A percentile compares a stretch with the other conserved stretches of the same genome.
phyloP scores from a whole-genome alignment of 2,113 vertebrate genomes.

The Ameiurus melas region DNA sequence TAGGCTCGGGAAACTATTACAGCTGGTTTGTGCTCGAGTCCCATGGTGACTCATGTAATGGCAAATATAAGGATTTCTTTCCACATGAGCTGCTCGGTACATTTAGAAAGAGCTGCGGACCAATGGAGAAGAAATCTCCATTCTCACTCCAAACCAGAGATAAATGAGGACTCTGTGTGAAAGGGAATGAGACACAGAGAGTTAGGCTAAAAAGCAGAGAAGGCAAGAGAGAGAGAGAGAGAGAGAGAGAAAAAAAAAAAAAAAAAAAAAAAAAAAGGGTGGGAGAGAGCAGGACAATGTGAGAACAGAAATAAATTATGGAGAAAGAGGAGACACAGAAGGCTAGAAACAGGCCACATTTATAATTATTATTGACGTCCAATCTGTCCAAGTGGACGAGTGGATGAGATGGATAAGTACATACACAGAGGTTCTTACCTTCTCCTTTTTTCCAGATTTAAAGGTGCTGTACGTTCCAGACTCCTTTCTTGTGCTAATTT shows the following conservation, averaged over 20 bases:
- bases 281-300: background rate
- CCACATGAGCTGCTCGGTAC: slow-evolving; percentile 11
- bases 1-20: slow-evolving; percentile 12
- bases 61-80: background rate
- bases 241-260: no score
- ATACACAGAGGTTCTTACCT: background rate
- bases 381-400: background rate
- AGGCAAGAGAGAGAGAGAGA: slow-evolving; percentile 18
- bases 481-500: background rate
- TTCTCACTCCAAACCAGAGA: slow-evolving; percentile 44
- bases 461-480: background rate
- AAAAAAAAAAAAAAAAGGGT: no score
- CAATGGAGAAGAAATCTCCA: slow-evolving; percentile 16
- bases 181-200: slow-evolving; percentile 41
- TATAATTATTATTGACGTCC: background rate
- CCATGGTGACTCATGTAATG: slow-evolving; percentile 9
- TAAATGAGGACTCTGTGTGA: slow-evolving; percentile 52
- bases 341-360: background rate
- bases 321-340: background rate
- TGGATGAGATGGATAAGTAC: background rate
- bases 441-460: background rate
- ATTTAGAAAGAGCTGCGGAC: slow-evolving; percentile 27
- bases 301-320: background rate
- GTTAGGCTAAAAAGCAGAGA: background rate
- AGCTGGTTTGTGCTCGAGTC: background rate